Percentiles rank a stretch among this genome's conserved stretches.
These are phyloP conservation scores for Meriones unguiculatus DNA, from an alignment of 2,113 vertebrate species.

Conservation along the genomic window DNA sequence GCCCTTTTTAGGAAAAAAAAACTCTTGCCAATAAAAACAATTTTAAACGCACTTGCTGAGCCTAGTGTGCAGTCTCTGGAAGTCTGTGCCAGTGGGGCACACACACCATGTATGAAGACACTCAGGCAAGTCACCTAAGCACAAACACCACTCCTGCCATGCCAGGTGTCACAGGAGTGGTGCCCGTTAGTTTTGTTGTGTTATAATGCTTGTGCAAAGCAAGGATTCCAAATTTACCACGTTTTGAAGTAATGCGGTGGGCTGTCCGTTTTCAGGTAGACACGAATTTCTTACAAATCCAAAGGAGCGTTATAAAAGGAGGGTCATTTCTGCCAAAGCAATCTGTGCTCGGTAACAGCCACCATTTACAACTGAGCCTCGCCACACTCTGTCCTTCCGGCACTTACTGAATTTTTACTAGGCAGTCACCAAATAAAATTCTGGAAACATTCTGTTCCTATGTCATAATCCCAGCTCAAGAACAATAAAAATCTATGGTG, in stretches of 20 bases:
- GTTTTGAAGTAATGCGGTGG: background rate
- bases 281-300: background rate
- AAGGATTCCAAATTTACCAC: background rate
- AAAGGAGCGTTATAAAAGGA: background rate
- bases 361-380: background rate
- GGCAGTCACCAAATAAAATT: constrained; percentile 27
- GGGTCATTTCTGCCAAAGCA: background rate
- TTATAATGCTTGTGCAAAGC: background rate
- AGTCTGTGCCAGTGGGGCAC: background rate
- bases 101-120: background rate
- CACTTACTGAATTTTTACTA: constrained; percentile 42
- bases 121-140: background rate
- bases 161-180: background rate
- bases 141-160: background rate
- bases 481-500: background rate
- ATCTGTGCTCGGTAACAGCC: background rate
- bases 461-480: constrained; percentile 17
- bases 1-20: background rate
- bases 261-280: background rate
- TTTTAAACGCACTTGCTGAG: background rate
- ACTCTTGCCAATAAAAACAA: background rate
- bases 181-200: background rate
- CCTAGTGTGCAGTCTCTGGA: background rate
- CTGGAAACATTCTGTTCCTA: background rate
- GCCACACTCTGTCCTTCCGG: background rate